Percentiles rank a stretch among this genome's conserved stretches.
Evolutionary conservation across 2,888 invertebrate genomes (phyloP).

Genomic region (Mythimna vitellina): DNA sequence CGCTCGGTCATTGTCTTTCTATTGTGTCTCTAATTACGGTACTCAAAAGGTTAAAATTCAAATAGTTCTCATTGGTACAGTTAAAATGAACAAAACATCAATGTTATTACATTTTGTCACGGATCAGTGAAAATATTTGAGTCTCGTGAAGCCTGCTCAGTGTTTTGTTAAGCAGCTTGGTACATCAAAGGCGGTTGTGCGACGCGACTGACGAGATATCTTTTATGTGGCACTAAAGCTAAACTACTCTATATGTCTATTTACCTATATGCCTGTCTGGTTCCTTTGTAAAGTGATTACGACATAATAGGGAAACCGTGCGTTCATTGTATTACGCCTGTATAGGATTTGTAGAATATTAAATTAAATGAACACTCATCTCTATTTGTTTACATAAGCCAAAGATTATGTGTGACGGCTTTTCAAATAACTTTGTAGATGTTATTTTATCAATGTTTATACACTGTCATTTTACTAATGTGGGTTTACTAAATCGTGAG

Average conservation of each 20-base stretch:
- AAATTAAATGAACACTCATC: slow-evolving; percentile 1
- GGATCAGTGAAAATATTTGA: slow-evolving; percentile 1
- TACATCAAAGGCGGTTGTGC: slow-evolving; percentile 21
- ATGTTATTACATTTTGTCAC: neutral
- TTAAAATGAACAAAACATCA: slow-evolving; percentile 1
- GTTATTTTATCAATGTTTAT: neutral
- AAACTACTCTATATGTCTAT: slow-evolving; percentile 20
- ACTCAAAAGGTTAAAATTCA: no score
- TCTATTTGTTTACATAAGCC: slow-evolving; percentile 11
- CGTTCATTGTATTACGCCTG: slow-evolving; percentile 19
- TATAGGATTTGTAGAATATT: slow-evolving; percentile 23
- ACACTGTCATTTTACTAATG: neutral
- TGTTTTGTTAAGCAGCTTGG: slow-evolving; percentile 19
- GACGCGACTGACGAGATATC: slow-evolving; percentile 9
- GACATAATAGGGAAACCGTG: slow-evolving; percentile 21
- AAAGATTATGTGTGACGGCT: neutral
- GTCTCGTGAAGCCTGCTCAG: slow-evolving; percentile 3
- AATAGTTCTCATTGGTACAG: neutral
- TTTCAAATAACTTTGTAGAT: neutral
- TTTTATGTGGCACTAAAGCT: slow-evolving; percentile 27
- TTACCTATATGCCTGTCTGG: neutral
- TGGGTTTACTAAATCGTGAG: neutral
- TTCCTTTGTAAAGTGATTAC: slow-evolving; percentile 23
- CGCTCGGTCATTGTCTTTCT: no score
- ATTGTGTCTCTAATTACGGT: no score